A percentile compares a stretch with the other conserved stretches of the same genome.
phyloP scores from a whole-genome alignment of 2,888 invertebrate species.

The Cheilosia variabilis region DNA sequence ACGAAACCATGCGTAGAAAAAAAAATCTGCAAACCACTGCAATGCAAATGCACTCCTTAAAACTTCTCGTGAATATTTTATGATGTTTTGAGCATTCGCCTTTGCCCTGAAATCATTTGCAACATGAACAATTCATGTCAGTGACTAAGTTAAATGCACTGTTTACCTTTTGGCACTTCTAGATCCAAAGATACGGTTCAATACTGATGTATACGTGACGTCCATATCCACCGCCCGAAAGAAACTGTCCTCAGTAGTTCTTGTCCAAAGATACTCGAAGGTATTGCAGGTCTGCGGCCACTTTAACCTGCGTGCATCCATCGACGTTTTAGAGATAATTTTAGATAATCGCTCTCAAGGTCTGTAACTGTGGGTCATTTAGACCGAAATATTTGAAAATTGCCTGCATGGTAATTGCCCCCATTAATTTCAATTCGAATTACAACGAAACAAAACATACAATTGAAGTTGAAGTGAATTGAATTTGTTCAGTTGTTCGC shows the following conservation, averaged over 20 bases:
- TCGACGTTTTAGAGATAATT: constrained; percentile 59
- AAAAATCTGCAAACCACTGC: constrained; percentile 28
- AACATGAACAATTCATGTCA: constrained; percentile 33
- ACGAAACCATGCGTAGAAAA: background rate
- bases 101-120: constrained; percentile 27
- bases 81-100: constrained; percentile 52
- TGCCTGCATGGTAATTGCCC: constrained; percentile 57
- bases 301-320: constrained; percentile 52
- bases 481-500: constrained; percentile 50
- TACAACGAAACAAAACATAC: constrained; percentile 34
- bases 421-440: constrained; percentile 53
- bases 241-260: constrained; percentile 14
- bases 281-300: background rate
- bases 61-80: constrained; percentile 58
- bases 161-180: constrained; percentile 43
- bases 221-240: background rate
- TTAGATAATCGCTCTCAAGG: constrained; percentile 57
- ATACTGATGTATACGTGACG: background rate
- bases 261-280: constrained; percentile 32
- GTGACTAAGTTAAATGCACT: constrained; percentile 52
- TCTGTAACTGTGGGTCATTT: constrained; percentile 32
- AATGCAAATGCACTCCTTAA: constrained; percentile 24
- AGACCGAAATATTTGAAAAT: constrained; percentile 61
- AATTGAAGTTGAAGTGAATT: constrained; percentile 26
- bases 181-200: constrained; percentile 44